Evolutionary conservation across 1,140 invertebrate species (phyloP).

Genomic region (Oryzaephilus surinamensis): DNA sequence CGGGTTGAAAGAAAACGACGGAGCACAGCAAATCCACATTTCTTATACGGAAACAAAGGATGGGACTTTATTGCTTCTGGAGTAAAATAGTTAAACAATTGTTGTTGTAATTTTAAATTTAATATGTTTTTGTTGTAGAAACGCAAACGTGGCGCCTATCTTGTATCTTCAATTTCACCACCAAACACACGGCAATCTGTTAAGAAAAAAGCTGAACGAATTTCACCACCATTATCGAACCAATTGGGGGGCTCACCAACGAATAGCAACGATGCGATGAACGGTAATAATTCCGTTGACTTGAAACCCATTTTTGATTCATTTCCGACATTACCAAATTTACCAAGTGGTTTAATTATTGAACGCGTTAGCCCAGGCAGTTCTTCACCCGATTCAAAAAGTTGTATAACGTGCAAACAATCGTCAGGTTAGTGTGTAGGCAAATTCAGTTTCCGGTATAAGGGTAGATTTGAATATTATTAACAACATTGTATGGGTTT

Average conservation of each 20-base stretch:
- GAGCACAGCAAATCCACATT: slow-evolving; percentile 45
- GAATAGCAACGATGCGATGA: too few species aligned
- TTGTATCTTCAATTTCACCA: slow-evolving; percentile 37
- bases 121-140: slow-evolving; percentile 35
- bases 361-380: slow-evolving; percentile 34
- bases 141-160: slow-evolving; percentile 37
- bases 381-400: slow-evolving; percentile 37
- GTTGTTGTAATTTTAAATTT: slow-evolving; percentile 1
- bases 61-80: slow-evolving; percentile 20
- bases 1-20: slow-evolving; percentile 42
- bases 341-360: slow-evolving; percentile 31
- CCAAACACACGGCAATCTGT: slow-evolving; percentile 41
- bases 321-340: slow-evolving; percentile 27
- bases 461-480: background rate
- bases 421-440: slow-evolving; percentile 34
- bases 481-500: background rate
- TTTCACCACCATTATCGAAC: slow-evolving; percentile 19
- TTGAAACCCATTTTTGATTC: slow-evolving; percentile 14
- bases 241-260: background rate
- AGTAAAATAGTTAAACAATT: slow-evolving; percentile 14
- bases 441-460: background rate
- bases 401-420: slow-evolving; percentile 39
- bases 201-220: slow-evolving; percentile 32
- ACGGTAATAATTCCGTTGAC: background rate
- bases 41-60: slow-evolving; percentile 39